Evolutionary conservation across 2,113 vertebrate species (phyloP).

Genomic region (Gnathonemus echidnorhynchus): DNA sequence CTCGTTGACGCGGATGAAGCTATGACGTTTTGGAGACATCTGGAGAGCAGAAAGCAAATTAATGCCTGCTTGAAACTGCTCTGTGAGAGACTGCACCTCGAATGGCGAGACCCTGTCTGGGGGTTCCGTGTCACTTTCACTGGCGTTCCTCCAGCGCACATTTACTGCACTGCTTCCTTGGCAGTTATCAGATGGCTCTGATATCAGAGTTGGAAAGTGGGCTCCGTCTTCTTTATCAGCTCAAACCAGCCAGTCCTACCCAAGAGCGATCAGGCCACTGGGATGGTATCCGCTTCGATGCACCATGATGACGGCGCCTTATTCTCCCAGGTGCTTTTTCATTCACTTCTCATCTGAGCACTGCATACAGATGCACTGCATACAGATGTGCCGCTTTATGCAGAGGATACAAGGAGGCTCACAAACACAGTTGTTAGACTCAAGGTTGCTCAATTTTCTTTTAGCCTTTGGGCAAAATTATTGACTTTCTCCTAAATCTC

Average conservation of each 20-base stretch:
- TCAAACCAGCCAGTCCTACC: not conserved
- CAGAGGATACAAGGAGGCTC: too few relatives aligned
- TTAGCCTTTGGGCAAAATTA: not conserved
- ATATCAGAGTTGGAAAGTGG: not conserved
- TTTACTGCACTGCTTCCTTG: not conserved
- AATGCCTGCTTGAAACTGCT: not conserved
- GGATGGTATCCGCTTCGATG: not conserved
- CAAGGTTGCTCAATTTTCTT: not conserved
- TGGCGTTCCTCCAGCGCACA: not conserved
- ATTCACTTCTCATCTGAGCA: not conserved
- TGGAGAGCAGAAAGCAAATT: not conserved
- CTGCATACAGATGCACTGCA: not conserved
- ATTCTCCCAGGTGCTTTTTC: not conserved
- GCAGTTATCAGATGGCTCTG: not conserved
- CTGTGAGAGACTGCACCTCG: not conserved
- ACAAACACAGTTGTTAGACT: not conserved
- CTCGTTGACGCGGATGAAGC: not conserved
- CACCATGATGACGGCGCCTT: not conserved
- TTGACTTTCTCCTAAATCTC: not conserved
- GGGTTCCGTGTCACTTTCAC: not conserved
- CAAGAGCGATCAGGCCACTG: not conserved
- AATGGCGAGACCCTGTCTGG: not conserved
- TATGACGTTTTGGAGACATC: not conserved
- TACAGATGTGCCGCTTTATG: too few relatives aligned
- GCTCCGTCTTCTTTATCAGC: not conserved